Base-by-base conservation (phyloP, 2,797 vertebrate genomes). In the Coluber constrictor region DNA sequence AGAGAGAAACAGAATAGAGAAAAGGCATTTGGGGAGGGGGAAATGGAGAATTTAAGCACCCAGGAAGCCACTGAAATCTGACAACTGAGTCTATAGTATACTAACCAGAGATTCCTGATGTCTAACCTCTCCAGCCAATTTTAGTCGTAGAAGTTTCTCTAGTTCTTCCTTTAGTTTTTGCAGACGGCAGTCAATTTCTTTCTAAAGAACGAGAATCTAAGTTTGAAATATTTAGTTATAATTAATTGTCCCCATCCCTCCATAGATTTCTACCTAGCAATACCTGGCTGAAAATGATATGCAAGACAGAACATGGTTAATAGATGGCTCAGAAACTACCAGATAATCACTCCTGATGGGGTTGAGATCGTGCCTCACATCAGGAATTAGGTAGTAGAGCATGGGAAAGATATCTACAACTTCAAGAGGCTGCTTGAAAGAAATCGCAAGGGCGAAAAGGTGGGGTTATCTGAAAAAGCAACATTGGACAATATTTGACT, bases 21-120 rank as follows among this genome's bases (percentile, higher is more conserved):
- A 23, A 83, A 20, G 47, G 1, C 74, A 47, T 25, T 47, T 83
- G 20, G 20, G 10, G 37, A 47, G 20, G 20, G 3, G 20, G 9
- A 43, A 47, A 23, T 37, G 37, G 37, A 25, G 74, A 83, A 47
- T 83, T 83, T 83, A 83, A 83, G 3, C 4, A 47, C 37, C 37
- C 74, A 83, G 74, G 18, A 47, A 83, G 37, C 10, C 37, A 47
- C 20, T 83, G 74, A 47, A 83, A 83, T 12, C 20, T 47, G 74
- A 25, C 74, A 83, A 83, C 16, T 16, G 29, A 56, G 54, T 61
- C 56, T n/a, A 55, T 51, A 51, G 47, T 51, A 51, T 56, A 79
- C 90, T 89, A 29, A 93, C 92, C 92, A 93, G 87, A 86, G 88
- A 88, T 29, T 93, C 93, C 66, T 93, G 93, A 60, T 91, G 87